Evolutionary conservation across 1,140 invertebrate species (phyloP).

Genomic region (Muscidifurax raptorellus): DNA sequence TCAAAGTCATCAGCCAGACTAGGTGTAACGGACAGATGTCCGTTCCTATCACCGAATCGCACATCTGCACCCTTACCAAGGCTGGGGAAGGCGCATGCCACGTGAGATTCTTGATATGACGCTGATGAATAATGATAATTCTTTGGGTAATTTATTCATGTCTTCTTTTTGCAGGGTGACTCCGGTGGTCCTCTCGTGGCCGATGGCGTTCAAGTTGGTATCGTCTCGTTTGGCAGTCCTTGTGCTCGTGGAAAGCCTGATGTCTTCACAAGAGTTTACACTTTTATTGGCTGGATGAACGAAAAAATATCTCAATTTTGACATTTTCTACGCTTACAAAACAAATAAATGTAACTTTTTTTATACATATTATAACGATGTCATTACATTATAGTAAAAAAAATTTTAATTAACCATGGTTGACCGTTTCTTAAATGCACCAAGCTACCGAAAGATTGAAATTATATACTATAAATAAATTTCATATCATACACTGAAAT

Average conservation of each 20-base stretch:
- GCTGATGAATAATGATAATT: background rate
- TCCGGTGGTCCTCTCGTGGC: conserved; percentile 36
- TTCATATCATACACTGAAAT: no score
- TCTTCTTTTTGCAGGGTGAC: background rate
- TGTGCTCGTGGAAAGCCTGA: conserved; percentile 80
- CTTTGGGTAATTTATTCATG: no score
- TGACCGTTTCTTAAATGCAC: no score
- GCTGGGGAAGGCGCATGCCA: conserved; percentile 76
- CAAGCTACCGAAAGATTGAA: no score
- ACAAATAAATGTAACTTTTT: no score
- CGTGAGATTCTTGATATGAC: conserved; percentile 66
- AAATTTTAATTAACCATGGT: no score
- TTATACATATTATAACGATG: no score
- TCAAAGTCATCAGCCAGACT: conserved; percentile 6
- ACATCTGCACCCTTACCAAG: conserved; percentile 56
- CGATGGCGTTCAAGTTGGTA: conserved; percentile 26
- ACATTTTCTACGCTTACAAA: background rate
- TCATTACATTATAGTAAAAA: no score
- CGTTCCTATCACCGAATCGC: background rate
- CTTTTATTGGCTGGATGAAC: conserved; percentile 75
- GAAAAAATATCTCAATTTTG: background rate
- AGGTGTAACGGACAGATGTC: background rate
- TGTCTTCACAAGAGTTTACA: conserved; percentile 77
- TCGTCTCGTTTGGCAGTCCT: conserved; percentile 78
- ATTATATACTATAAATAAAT: no score